A percentile compares a stretch with the other conserved stretches of the same genome.
phyloP scores from a whole-genome alignment of 2,113 vertebrate species.

The Chaetorhynchus papuensis region DNA sequence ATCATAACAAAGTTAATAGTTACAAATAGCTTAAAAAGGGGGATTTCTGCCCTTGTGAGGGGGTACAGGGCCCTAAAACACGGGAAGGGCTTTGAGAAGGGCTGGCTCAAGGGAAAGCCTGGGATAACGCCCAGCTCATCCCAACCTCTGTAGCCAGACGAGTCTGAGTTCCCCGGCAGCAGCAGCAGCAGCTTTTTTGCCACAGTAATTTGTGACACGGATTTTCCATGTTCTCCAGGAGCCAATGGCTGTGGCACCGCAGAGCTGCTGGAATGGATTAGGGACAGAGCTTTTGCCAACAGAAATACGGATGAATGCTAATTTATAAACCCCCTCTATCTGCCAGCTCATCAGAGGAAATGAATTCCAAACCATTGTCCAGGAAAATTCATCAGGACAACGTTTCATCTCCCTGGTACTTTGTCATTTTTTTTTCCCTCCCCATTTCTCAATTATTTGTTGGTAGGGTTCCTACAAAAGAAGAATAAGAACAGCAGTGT shows the following conservation, averaged over 20 bases:
- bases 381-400: not conserved
- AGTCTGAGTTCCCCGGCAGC: not conserved
- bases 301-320: not conserved
- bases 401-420: not conserved
- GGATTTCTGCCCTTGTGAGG: not conserved
- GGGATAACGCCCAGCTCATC: not conserved
- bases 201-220: not conserved
- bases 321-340: not conserved
- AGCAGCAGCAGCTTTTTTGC: not conserved
- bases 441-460: not conserved
- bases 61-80: not conserved
- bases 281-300: not conserved
- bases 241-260: not conserved
- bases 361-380: not conserved
- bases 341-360: not conserved
- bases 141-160: not conserved
- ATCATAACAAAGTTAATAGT: not conserved
- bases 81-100: rapidly evolving
- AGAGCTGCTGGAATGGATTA: not conserved
- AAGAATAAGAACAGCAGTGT: not conserved
- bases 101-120: not conserved
- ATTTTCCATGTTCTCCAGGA: not conserved
- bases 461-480: not conserved
- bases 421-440: not conserved
- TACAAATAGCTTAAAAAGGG: not conserved